Evolutionary conservation across 30 jellyfish, hydroid and myxozoan species (phyloP), one percentile per base, ranked within the genome.

Genomic region (Catostylus mosaicus): DNA sequence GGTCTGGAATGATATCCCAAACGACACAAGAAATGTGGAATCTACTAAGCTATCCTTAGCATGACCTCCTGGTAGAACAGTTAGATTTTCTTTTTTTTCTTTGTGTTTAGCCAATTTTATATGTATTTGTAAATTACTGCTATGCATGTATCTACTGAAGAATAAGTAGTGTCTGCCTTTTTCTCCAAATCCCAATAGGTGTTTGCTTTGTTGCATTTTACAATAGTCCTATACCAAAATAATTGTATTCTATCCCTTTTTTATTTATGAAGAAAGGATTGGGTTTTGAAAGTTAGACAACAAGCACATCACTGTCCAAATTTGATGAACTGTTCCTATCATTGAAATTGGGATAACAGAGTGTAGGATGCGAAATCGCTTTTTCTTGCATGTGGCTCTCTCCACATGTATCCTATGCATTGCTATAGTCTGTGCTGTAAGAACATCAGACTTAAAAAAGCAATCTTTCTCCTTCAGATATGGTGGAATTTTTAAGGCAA

Each of bases 281-380:
- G 74, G 74, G 26, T 61, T 61, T 18, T 56, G 69, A 56, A 56
- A 56, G 69, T 56, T 61, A 61, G 74, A 61, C 32, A 61, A 36
- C 74, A 61, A 61, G 74, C 36, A 61, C 26, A 61, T 61, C 32
- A 9, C 74, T 61, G 74, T 61, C 74, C 74, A 61, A 22, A 61
- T 61, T 61, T 61, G 74, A 61, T 61, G 20, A 61, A 61, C 26
- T 61, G 74, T 61, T 61, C 74, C 74, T 38, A 61, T 61, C 74
- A 61, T 61, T 61, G 74, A 34, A 16, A 61, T 61, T 61, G 74
- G 74, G 36, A 61, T 61, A 36, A 61, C 38, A 20, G 74, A 61
- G 74, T 61, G 74, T 61, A 61, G 26, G 38, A 20, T 61, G 36
- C 16, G 74, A 61, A 61, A 61, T 61, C 74, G 74, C 74, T 61